These are phyloP conservation scores for Julus scandinavius DNA, from an alignment of 2,888 invertebrate species.

Conservation along the genomic window DNA sequence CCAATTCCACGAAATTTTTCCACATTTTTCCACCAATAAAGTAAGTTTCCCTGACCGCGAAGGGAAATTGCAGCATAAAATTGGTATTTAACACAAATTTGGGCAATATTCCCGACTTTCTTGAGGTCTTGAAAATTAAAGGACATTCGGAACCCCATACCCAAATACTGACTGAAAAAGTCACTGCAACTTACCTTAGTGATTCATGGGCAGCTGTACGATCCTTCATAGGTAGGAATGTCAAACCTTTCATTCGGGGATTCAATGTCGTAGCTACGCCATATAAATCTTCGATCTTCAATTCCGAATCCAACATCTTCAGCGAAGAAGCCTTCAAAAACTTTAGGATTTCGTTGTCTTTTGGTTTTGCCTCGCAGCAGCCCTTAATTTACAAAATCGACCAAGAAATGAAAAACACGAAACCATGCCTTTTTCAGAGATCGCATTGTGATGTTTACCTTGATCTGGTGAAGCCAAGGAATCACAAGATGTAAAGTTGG, in stretches of 20 bases:
- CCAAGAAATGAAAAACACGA: not conserved
- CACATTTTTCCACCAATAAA: no score
- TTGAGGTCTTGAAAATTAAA: no score
- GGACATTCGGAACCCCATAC: no score
- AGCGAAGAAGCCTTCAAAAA: not conserved
- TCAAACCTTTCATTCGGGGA: conserved; percentile 44
- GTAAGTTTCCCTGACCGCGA: no score
- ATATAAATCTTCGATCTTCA: conserved; percentile 24
- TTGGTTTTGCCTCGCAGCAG: not conserved
- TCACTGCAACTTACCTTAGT: not conserved
- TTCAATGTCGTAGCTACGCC: not conserved
- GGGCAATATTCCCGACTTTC: no score
- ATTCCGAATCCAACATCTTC: not conserved
- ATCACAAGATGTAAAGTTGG: conserved; percentile 33
- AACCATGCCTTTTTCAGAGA: not conserved
- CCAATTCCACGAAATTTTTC: no score
- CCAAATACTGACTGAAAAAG: no score
- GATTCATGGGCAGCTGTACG: conserved; percentile 1
- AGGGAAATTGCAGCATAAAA: no score
- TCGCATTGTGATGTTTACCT: not conserved
- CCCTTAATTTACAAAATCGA: not conserved
- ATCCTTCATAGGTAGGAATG: not conserved
- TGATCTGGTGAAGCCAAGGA: conserved; percentile 42
- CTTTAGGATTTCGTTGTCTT: not conserved
- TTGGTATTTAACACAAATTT: no score